Evolutionary conservation across 2,797 vertebrate species (phyloP).

Genomic region (Onychomys arenicola): DNA sequence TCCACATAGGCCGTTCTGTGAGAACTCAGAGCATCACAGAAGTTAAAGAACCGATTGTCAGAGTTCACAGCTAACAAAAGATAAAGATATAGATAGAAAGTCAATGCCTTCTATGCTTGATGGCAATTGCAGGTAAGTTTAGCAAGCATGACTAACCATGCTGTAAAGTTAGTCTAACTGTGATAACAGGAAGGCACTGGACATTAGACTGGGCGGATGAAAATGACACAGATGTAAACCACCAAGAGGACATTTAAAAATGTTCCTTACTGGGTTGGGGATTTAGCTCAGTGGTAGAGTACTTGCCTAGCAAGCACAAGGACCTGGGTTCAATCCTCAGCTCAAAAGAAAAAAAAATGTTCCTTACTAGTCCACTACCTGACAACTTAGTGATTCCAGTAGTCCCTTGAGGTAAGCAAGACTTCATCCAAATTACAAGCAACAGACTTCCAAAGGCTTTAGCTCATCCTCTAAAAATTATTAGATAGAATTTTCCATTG

Average conservation of each 20-base stretch:
- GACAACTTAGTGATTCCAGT: slow-evolving; percentile 42
- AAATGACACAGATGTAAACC: background rate
- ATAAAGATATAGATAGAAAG: background rate
- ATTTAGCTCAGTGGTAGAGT: too few relatives aligned
- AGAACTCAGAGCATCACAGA: background rate
- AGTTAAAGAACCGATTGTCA: background rate
- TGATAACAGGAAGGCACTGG: background rate
- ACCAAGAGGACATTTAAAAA: background rate
- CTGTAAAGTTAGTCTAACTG: background rate
- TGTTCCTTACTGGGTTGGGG: too few relatives aligned
- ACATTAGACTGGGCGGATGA: background rate
- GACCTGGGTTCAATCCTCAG: too few relatives aligned
- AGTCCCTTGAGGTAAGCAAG: background rate
- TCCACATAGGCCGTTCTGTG: background rate
- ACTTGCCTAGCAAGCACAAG: too few relatives aligned
- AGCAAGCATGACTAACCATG: background rate
- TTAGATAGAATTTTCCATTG: slow-evolving; percentile 2
- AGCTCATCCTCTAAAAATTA: slow-evolving; percentile 9
- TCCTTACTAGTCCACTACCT: background rate
- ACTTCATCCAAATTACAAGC: background rate
- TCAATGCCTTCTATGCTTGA: background rate
- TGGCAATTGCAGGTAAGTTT: background rate
- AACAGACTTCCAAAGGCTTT: background rate
- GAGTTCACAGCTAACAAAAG: background rate
- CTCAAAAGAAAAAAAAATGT: too few relatives aligned